Percentiles rank a stretch among this genome's conserved stretches.
These are phyloP conservation scores for Xiphophorus couchianus DNA, from an alignment of 2,113 vertebrate genomes.

Conservation along the genomic window DNA sequence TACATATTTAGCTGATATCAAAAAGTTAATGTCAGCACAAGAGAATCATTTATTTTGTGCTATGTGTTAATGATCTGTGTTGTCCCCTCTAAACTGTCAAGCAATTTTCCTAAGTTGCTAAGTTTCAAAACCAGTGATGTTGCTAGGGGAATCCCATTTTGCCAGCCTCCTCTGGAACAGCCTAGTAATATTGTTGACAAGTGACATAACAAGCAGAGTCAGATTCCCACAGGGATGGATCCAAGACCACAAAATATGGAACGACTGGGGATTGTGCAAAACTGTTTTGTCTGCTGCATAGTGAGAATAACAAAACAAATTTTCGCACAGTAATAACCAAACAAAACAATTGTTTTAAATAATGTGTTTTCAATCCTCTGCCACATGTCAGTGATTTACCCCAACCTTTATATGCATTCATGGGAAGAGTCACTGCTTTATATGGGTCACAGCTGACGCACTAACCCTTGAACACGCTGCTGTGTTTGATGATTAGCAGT, in stretches of 20 bases:
- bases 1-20: too few species aligned
- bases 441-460: conserved; percentile 13
- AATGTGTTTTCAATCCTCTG: conserved; percentile 34
- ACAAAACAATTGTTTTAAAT: conserved; percentile 41
- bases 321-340: conserved; percentile 53
- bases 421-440: conserved; percentile 44
- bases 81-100: too few species aligned
- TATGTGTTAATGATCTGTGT: too few species aligned
- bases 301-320: conserved; percentile 26
- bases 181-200: conserved; percentile 35
- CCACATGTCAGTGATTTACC: conserved; percentile 47
- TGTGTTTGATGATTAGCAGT: conserved; percentile 60
- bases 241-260: conserved; percentile 39
- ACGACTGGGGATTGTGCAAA: conserved; percentile 52
- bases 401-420: conserved; percentile 23
- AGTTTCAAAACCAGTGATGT: neutral
- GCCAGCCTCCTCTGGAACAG: conserved; percentile 12
- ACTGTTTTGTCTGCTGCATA: conserved; percentile 48
- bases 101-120: neutral
- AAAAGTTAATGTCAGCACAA: too few species aligned
- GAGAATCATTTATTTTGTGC: too few species aligned
- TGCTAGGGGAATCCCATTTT: conserved; percentile 24
- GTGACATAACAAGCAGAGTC: conserved; percentile 34
- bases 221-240: conserved; percentile 51
- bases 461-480: neutral